These are phyloP conservation scores for Forbesichthys papilliferus DNA, from an alignment of 2,113 vertebrate species.

Conservation along the genomic window DNA sequence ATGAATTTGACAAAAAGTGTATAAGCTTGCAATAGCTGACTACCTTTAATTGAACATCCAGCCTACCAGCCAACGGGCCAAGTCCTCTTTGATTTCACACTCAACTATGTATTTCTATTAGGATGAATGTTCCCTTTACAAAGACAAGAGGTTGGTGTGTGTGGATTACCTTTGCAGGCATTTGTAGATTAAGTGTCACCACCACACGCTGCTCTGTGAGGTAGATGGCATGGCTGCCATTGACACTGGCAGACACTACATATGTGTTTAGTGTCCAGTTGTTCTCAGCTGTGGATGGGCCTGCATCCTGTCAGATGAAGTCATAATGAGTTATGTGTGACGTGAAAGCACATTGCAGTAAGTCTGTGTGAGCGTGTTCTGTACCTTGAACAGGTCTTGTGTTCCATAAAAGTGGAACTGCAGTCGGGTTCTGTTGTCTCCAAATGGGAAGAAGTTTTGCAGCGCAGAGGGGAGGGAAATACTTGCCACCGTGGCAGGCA, in stretches of 20 bases:
- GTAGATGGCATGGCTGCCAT: conserved; percentile 70
- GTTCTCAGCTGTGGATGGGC: background rate
- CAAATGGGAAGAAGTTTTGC: conserved; percentile 55
- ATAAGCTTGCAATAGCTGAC: no score
- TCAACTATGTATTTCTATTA: no score
- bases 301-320: conserved; percentile 65
- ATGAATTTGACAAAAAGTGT: no score
- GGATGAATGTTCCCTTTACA: no score
- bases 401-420: conserved; percentile 87
- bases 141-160: background rate
- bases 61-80: no score
- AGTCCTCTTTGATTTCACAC: no score
- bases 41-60: no score
- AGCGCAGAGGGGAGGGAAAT: conserved; percentile 82
- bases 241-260: conserved; percentile 85
- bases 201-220: conserved; percentile 75
- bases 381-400: conserved; percentile 82
- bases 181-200: conserved; percentile 77
- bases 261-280: conserved; percentile 75
- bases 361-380: conserved; percentile 18
- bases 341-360: background rate
- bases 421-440: conserved; percentile 68
- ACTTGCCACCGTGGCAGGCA: conserved; percentile 58
- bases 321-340: conserved; percentile 2
- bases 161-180: conserved; percentile 67